Conservation (phyloP, 1,140 invertebrate genomes). For the Neodiprion lecontei region DNA sequence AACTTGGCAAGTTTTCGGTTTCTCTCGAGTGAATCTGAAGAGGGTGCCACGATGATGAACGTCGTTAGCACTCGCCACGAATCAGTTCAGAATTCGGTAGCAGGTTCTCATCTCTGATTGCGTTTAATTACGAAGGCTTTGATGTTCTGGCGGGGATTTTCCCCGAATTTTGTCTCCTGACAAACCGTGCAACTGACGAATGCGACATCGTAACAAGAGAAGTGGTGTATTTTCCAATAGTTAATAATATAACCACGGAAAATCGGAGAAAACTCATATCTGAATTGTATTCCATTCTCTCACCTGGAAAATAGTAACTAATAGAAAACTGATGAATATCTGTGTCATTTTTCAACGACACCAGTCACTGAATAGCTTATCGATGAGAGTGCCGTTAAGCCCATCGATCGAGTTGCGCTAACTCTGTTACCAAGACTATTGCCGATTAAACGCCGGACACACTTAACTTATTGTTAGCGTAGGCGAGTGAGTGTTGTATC, state of each 20-base stretch:
- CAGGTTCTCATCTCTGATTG: neutral
- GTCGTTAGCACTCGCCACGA: neutral
- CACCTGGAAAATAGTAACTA: no score
- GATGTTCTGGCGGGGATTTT: neutral
- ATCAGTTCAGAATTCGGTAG: neutral
- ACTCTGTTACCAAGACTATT: neutral
- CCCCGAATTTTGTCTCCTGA: no score
- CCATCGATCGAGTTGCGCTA: neutral
- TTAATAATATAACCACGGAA: no score
- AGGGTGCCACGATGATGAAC: neutral
- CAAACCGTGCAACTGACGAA: no score
- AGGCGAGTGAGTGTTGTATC: neutral
- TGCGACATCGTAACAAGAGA: no score
- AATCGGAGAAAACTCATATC: no score
- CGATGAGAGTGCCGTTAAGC: neutral
- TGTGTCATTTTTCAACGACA: no score
- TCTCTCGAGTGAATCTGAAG: neutral
- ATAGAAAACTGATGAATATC: no score
- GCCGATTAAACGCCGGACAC: neutral
- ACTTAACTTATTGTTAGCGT: neutral
- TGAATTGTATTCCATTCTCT: no score
- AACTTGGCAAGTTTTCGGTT: conserved; percentile 1
- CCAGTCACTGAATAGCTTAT: no score
- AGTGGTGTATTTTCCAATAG: no score
- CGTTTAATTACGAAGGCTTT: neutral